These are phyloP conservation scores for Dorcus hopei DNA, from an alignment of 2,888 invertebrate species.

Conservation along the genomic window DNA sequence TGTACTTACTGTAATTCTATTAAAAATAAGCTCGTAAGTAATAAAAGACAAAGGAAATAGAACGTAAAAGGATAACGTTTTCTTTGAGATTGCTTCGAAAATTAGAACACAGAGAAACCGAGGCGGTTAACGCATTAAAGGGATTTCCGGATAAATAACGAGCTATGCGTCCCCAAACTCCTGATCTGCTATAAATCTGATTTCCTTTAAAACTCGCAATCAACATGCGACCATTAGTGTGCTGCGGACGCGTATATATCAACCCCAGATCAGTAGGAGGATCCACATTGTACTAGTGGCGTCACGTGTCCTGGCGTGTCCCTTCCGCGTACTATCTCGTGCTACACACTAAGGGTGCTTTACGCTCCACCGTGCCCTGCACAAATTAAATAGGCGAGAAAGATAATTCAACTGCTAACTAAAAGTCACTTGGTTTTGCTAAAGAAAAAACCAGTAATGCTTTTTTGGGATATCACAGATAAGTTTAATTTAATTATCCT, in stretches of 20 bases:
- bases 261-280: conserved; percentile 41
- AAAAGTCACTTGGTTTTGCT: no score
- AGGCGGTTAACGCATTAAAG: conserved; percentile 40
- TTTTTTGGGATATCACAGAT: no score
- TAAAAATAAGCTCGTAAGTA: no score
- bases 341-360: no score
- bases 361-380: no score
- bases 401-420: no score
- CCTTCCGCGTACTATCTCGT: background rate
- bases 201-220: conserved; percentile 48
- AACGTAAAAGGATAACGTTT: background rate
- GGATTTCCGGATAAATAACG: conserved; percentile 44
- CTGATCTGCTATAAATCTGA: conserved; percentile 44
- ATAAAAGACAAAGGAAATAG: background rate
- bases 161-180: conserved; percentile 34
- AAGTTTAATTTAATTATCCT: no score
- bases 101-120: background rate
- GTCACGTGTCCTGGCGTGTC: conserved; percentile 11
- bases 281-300: conserved; percentile 34
- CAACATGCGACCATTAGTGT: conserved; percentile 48
- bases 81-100: background rate
- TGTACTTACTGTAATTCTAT: no score
- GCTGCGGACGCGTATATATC: conserved; percentile 45
- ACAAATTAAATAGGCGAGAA: no score
- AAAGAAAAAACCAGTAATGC: no score